Percentiles rank a stretch among this genome's conserved stretches.
Conservation (phyloP, 2,888 invertebrate genomes). For the Choristoneura rosaceana region DNA sequence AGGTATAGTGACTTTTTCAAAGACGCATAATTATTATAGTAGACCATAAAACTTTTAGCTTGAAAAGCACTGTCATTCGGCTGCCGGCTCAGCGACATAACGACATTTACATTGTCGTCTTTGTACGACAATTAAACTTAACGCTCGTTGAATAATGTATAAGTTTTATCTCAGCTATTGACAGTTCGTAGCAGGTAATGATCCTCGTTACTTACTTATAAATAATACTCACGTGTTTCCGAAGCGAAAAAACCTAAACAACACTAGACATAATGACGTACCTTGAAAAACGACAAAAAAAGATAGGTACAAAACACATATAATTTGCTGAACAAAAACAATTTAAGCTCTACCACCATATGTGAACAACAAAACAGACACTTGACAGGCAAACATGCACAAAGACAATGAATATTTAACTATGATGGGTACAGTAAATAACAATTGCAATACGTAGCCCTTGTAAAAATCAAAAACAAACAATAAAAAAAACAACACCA, state of each 20-base stretch:
- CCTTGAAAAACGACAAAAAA: constrained; percentile 39
- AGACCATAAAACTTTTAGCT: constrained; percentile 24
- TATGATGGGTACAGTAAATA: constrained; percentile 56
- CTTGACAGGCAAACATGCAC: constrained; percentile 81
- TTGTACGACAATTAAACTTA: constrained; percentile 59
- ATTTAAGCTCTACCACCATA: constrained; percentile 57
- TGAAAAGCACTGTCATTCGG: constrained; percentile 51
- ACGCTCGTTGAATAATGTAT: constrained; percentile 58
- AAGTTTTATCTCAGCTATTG: constrained; percentile 52
- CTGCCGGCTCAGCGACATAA: constrained; percentile 51
- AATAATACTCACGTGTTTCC: constrained; percentile 46
- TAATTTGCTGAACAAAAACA: constrained; percentile 43
- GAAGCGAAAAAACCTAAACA: constrained; percentile 46
- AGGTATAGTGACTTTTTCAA: constrained; percentile 9
- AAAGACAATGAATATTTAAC: constrained; percentile 71
- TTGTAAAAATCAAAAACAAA: constrained; percentile 49
- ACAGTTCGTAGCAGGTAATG: constrained; percentile 45
- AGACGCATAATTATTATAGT: constrained; percentile 8
- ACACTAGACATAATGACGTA: constrained; percentile 47
- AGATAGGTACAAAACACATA: constrained; percentile 37
- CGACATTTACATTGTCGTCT: constrained; percentile 63
- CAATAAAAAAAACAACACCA: constrained; percentile 61
- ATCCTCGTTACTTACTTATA: constrained; percentile 45
- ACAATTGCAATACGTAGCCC: constrained; percentile 60
- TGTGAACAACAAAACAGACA: constrained; percentile 58